These are phyloP conservation scores for Odontamblyopus lacepedii DNA, from an alignment of 2,797 vertebrate species.

Conservation along the genomic window DNA sequence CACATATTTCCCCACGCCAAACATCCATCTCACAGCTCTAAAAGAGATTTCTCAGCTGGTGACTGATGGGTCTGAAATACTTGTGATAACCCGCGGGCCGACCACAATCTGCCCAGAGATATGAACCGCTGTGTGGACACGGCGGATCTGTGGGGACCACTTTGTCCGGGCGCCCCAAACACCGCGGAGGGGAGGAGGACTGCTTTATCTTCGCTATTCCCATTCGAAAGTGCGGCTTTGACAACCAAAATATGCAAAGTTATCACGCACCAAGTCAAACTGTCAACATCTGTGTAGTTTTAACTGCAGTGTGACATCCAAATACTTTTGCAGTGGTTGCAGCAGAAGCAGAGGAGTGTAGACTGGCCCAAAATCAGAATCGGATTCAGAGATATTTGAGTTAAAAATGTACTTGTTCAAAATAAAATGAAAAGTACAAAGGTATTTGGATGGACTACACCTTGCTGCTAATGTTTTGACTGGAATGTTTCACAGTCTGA, in stretches of 20 bases:
- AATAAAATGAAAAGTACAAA: too few relatives aligned
- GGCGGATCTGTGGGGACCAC: neutral
- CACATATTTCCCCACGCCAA: neutral
- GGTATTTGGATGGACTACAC: too few relatives aligned
- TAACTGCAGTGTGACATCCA: neutral
- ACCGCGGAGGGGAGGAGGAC: conserved; percentile 16
- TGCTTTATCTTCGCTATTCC: conserved; percentile 11
- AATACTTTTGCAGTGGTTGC: too few relatives aligned
- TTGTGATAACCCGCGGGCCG: conserved; percentile 6
- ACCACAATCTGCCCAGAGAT: neutral
- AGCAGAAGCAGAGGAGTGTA: too few relatives aligned
- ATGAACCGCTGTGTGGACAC: neutral
- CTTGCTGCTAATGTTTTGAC: too few relatives aligned
- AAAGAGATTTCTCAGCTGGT: neutral
- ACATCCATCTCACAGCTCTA: neutral
- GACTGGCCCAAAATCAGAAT: too few relatives aligned
- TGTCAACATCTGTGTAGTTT: neutral
- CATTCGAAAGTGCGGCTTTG: neutral
- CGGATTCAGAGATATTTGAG: too few relatives aligned
- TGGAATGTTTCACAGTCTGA: too few relatives aligned
- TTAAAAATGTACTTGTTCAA: too few relatives aligned
- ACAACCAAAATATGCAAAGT: neutral
- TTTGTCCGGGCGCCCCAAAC: conserved; percentile 11
- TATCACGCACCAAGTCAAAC: neutral
- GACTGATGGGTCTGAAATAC: neutral